A percentile compares a stretch with the other conserved stretches of the same genome.
Conservation (phyloP, 37 sponge, comb jelly and placozoan genomes). For the Aplysina aerophoba region DNA sequence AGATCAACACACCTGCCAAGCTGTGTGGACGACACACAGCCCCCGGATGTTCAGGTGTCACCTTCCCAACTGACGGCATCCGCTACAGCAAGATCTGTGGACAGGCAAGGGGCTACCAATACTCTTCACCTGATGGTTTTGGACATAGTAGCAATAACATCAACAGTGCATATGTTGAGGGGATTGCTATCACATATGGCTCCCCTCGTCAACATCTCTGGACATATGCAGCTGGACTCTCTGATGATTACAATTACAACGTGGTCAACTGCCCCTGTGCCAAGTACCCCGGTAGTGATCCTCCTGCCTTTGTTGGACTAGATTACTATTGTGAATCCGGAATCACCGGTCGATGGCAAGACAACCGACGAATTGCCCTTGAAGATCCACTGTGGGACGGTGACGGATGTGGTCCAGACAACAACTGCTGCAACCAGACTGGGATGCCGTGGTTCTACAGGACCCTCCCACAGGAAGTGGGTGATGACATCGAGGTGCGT, state of each 20-base stretch:
- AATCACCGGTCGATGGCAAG: background rate
- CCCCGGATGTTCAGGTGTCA: background rate
- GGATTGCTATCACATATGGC: constrained; percentile 16
- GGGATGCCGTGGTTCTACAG: constrained; percentile 1
- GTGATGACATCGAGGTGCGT: background rate
- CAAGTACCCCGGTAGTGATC: background rate
- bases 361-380: background rate
- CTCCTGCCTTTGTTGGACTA: background rate
- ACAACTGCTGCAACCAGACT: constrained; percentile 5
- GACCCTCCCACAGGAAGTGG: background rate
- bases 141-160: background rate
- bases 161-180: constrained; percentile 11
- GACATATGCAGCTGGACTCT: background rate
- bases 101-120: constrained; percentile 28
- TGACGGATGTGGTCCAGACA: background rate
- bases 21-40: constrained; percentile 4
- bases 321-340: background rate
- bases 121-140: constrained; percentile 5
- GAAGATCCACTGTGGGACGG: constrained; percentile 7
- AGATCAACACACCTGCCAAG: background rate
- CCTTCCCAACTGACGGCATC: background rate
- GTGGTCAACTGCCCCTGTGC: background rate
- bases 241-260: background rate
- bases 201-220: constrained; percentile 13
- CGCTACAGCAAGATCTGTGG: constrained; percentile 33